phyloP scores from a whole-genome alignment of 2,113 vertebrate genomes.

The Spea bombifrons region DNA sequence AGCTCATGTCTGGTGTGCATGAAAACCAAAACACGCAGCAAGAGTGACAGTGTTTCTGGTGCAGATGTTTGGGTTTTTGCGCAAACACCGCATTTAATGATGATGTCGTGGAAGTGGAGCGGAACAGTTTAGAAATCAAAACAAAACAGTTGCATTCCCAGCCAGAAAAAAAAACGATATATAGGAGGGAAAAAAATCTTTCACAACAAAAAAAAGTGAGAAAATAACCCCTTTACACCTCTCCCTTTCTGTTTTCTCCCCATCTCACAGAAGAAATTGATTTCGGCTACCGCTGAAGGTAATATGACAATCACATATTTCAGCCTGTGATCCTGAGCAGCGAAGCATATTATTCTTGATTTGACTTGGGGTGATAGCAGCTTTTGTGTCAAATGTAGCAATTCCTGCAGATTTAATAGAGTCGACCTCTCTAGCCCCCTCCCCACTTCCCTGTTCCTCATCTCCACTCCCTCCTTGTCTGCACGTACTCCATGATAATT shows the following conservation, averaged over 20 bases:
- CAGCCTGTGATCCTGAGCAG: constrained; percentile 51
- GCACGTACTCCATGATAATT: constrained; percentile 51
- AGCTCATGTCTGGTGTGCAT: too few relatives aligned
- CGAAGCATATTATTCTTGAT: constrained; percentile 56
- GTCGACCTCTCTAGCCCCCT: constrained; percentile 58
- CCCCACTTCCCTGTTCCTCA: constrained; percentile 47
- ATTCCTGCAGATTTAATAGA: constrained; percentile 63
- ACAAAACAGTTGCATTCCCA: constrained; percentile 5
- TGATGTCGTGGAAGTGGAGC: constrained; percentile 37
- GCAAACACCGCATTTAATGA: constrained; percentile 34
- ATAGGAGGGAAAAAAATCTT: constrained; percentile 27
- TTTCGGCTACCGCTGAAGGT: constrained; percentile 49
- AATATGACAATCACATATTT: constrained; percentile 48
- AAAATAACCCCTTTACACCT: constrained; percentile 23
- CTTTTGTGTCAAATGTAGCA: constrained; percentile 60
- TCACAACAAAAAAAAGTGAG: constrained; percentile 13
- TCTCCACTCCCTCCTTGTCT: constrained; percentile 25
- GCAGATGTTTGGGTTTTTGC: constrained; percentile 22
- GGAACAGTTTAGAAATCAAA: constrained; percentile 32
- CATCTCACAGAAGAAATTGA: constrained; percentile 49
- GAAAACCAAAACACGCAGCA: constrained; percentile 4
- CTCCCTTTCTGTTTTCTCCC: constrained; percentile 36
- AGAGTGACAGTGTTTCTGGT: constrained; percentile 12
- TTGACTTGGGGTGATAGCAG: constrained; percentile 56
- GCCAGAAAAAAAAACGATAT: neutral